A percentile compares a stretch with the other conserved stretches of the same genome.
Conservation (phyloP, 2,888 invertebrate genomes). For the Chymomyza fuscimana region DNA sequence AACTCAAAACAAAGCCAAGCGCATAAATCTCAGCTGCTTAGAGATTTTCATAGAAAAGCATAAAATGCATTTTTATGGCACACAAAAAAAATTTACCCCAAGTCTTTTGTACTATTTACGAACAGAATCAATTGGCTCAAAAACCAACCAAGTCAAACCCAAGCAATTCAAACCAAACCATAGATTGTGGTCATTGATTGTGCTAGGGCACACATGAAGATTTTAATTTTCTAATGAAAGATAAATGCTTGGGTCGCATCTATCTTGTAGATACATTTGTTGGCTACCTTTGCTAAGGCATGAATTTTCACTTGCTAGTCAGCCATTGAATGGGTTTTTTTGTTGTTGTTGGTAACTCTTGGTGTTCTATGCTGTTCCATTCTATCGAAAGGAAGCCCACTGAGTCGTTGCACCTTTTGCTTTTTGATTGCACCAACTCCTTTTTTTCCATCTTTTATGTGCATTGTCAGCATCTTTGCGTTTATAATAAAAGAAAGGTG, state of each 20-base stretch:
- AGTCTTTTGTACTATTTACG: constrained; percentile 14
- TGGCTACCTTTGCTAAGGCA: constrained; percentile 23
- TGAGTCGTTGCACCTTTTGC: constrained; percentile 50
- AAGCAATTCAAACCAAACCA: constrained; percentile 9
- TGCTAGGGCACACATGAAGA: constrained; percentile 57
- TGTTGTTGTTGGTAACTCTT: neutral
- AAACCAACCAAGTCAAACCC: constrained; percentile 39
- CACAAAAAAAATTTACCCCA: constrained; percentile 20
- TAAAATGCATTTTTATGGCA: constrained; percentile 57
- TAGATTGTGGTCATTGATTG: constrained; percentile 75
- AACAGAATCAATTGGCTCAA: constrained; percentile 32
- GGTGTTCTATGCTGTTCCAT: constrained; percentile 9
- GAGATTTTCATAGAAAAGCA: constrained; percentile 49
- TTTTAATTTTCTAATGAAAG: constrained; percentile 74
- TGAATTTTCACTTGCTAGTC: constrained; percentile 56
- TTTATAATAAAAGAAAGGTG: constrained; percentile 57
- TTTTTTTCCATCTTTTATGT: constrained; percentile 33
- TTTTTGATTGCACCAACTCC: constrained; percentile 28
- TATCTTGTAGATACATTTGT: constrained; percentile 37
- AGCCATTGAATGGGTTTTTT: constrained; percentile 34
- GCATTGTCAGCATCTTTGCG: constrained; percentile 53
- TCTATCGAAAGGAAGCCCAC: constrained; percentile 47
- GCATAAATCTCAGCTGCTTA: constrained; percentile 44
- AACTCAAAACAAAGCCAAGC: constrained; percentile 44
- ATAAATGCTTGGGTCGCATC: constrained; percentile 54